phyloP scores from a whole-genome alignment of 2,113 vertebrate genomes.

The Lophotis ruficrista region DNA sequence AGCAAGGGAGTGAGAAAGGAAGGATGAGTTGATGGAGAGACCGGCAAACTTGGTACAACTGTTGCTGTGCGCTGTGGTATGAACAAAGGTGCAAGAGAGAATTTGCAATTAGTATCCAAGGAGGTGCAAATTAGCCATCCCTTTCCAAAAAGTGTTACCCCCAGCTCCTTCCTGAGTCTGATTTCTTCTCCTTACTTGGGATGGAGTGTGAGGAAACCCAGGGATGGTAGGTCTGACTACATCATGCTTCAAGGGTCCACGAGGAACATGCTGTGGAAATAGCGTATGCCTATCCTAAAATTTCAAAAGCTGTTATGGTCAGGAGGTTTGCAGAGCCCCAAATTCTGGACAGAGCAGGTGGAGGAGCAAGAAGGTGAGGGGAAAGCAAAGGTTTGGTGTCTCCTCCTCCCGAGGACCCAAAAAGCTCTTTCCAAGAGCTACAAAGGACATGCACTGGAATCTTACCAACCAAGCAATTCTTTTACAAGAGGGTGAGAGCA shows the following conservation, averaged over 20 bases:
- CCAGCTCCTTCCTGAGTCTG: neutral
- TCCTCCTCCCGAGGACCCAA: neutral
- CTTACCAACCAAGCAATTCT: neutral
- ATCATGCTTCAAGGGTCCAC: accelerated
- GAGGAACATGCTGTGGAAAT: neutral
- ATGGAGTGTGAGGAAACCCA: neutral
- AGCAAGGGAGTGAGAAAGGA: neutral
- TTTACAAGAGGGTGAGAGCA: neutral
- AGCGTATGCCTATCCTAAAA: neutral
- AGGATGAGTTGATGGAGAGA: neutral
- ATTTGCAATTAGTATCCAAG: neutral
- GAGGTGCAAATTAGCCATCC: neutral
- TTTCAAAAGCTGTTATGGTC: neutral
- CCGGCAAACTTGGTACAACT: accelerated
- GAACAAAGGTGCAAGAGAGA: accelerated
- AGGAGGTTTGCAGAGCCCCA: neutral
- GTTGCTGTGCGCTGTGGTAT: neutral
- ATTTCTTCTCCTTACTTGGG: neutral
- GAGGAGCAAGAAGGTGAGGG: neutral
- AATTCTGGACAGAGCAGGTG: neutral
- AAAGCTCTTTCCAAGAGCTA: neutral
- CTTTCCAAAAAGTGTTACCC: neutral
- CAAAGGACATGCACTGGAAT: neutral
- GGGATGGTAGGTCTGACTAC: neutral
- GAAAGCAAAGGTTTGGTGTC: neutral